These are phyloP conservation scores for Brachionus rubens DNA, from an alignment of 1,140 invertebrate genomes.

Conservation along the genomic window DNA sequence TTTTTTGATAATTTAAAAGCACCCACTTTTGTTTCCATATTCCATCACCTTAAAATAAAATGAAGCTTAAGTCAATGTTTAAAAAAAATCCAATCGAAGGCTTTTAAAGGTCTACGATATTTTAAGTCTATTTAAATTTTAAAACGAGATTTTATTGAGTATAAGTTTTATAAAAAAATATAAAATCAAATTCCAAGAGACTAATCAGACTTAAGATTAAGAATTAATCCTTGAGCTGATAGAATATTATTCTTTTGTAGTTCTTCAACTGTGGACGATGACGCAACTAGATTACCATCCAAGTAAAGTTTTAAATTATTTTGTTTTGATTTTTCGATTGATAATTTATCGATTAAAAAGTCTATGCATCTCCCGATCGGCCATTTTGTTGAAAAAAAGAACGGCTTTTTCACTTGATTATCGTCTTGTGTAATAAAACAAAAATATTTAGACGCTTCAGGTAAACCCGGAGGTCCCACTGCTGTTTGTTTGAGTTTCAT, in stretches of 20 bases:
- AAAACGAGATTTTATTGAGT: too few species aligned
- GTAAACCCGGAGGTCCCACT: constrained; percentile 18
- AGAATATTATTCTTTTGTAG: neutral
- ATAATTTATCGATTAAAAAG: constrained; percentile 21
- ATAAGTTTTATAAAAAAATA: too few species aligned
- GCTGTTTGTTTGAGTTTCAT: constrained; percentile 44
- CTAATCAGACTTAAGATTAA: neutral
- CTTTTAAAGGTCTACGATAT: too few species aligned
- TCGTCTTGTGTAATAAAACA: constrained; percentile 24
- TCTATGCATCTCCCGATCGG: constrained; percentile 27
- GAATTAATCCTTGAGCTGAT: neutral
- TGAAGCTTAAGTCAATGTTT: too few species aligned
- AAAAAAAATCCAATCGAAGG: too few species aligned
- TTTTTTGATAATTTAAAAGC: too few species aligned
- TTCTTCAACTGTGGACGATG: neutral
- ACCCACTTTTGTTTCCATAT: too few species aligned
- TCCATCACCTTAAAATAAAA: too few species aligned
- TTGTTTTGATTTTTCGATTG: constrained; percentile 18
- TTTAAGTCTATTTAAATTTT: too few species aligned
- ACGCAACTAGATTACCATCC: neutral
- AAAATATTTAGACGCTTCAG: neutral
- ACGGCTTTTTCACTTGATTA: constrained; percentile 15
- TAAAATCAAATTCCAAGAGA: too few species aligned
- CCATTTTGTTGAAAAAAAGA: constrained; percentile 33
- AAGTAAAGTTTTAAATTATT: constrained; percentile 4